Percentiles rank a stretch among this genome's conserved stretches.
Evolutionary conservation across 2,113 vertebrate genomes (phyloP).

Genomic region (Phaethornis superciliosus): DNA sequence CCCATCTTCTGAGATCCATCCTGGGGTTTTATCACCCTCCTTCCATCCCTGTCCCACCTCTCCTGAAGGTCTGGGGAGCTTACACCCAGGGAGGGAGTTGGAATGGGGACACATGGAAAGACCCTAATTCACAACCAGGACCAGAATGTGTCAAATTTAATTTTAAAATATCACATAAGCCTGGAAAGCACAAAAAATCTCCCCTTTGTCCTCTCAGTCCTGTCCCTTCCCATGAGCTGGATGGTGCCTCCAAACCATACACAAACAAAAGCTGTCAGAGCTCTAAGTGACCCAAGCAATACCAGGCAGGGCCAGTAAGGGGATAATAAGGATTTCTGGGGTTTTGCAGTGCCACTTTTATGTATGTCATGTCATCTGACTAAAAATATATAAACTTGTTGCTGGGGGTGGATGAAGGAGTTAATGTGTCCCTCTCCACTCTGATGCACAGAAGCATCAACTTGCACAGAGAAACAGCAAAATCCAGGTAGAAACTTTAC

Average conservation of each 20-base stretch:
- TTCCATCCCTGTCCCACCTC: background rate
- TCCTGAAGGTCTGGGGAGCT: background rate
- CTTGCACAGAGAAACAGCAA: background rate
- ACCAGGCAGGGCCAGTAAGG: background rate
- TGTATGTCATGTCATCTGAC: background rate
- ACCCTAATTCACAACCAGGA: background rate
- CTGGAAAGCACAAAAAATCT: background rate
- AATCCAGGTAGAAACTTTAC: background rate
- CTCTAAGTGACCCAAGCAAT: background rate
- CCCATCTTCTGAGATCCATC: background rate
- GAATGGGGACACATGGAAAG: background rate
- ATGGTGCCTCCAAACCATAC: background rate
- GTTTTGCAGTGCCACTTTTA: background rate
- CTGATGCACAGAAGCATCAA: background rate
- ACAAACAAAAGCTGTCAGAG: background rate
- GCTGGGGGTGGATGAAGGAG: background rate
- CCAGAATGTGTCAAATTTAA: rapidly evolving
- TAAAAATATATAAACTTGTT: background rate
- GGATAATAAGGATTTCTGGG: too few relatives aligned
- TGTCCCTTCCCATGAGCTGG: background rate
- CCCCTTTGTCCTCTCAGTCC: background rate
- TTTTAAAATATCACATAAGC: background rate
- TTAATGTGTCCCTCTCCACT: background rate
- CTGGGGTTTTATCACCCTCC: background rate
- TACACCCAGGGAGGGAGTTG: background rate